Evolutionary conservation across 2,888 invertebrate genomes (phyloP), one percentile per base, ranked within the genome.

Genomic region (Autographa pulchrina): DNA sequence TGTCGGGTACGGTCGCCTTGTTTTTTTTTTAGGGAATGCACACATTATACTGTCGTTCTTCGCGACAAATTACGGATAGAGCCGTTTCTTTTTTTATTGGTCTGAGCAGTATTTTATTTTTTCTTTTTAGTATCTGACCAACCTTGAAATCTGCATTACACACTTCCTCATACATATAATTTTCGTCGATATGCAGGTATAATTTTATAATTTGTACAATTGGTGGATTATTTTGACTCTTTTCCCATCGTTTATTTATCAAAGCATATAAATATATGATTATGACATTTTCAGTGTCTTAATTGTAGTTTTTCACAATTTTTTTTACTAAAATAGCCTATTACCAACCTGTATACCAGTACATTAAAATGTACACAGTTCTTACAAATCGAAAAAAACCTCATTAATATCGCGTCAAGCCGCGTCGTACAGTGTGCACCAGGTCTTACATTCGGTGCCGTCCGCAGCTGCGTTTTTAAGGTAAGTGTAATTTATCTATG

Each of bases 401-500:
- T 31, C 7, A 18, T 16, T 59, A 16, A 32, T 32, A 31, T 16
- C 14, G 13, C 31, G 4, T 25, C 18, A 4, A 13, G 14, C 58
- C 18, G 31, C 20, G 14, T 13, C 54, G 58, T 20, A 54, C 25
- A 66, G 56, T 83, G 75, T 80, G 64, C 18, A 78, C 35, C 43
- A 41, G 31, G 68, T 75, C 68, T 82, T 85, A 86, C 64, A 74
- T 79, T 78, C 48, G 56, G 82, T 87, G 85, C 85, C 84, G 80
- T 80, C 86, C 86, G 70, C 86, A 89, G 86, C 86, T 88, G 86
- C 89, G 90, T 91, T 92, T 92, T 92, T 92, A 88, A 90, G 89
- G 89, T 86, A 77, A 86, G 84, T 87, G 90, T 92, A 91, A 93
- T 92, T 92, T 92, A 92, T 92, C 90, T 91, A 89, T 90, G 91